Evolutionary conservation across 1,140 invertebrate species (phyloP), one percentile per base, ranked within the genome.

Genomic region (Akabosia matsudoensis): DNA sequence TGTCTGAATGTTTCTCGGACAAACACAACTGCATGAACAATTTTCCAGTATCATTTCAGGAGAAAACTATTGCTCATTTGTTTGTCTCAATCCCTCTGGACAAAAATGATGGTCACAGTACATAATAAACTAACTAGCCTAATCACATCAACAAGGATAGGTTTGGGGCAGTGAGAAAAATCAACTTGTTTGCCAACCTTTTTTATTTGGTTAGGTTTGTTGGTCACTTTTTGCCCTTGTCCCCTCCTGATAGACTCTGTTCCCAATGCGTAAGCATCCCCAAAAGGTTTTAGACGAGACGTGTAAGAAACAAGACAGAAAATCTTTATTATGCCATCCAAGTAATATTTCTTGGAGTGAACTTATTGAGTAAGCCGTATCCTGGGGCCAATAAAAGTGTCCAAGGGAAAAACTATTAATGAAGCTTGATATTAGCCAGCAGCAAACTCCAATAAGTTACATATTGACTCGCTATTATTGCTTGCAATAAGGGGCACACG

Each of bases 341-440:
- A 61, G 54, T n/a, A 14, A n/a, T 61, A 61, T 61, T 61, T 61
- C 54, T 61, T 61, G 14, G 54, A n/a, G 24, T 28, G 28, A 31
- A 31, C 30, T 67, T 67, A 61, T 61, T 61, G 54, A 61, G 24
- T 24, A 31, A 67, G 61, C 24, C 30, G 13, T n/a, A 22, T 67
- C 61, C 61, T 67, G 61, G 61, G 61, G 61, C 26, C 28, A 67
- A 67, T 67, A 67, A 67, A 67, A 67, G 61, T 31, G 61, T 67
- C 61, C 61, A 67, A 22, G 3, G 61, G 22, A 31, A 7, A 67
- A 67, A 67, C 61, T 31, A 28, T 4, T 67, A 67, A 67, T 67
- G 28, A 67, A 24, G 14, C 54, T 61, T 61, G 54, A 61, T 61
- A 24, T 61, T 61, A 61, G 14, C 54, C 54, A 61, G 54, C 3